Evolutionary conservation across 2,888 invertebrate species (phyloP), one percentile per base, ranked within the genome.

Genomic region (Biston stratarius): DNA sequence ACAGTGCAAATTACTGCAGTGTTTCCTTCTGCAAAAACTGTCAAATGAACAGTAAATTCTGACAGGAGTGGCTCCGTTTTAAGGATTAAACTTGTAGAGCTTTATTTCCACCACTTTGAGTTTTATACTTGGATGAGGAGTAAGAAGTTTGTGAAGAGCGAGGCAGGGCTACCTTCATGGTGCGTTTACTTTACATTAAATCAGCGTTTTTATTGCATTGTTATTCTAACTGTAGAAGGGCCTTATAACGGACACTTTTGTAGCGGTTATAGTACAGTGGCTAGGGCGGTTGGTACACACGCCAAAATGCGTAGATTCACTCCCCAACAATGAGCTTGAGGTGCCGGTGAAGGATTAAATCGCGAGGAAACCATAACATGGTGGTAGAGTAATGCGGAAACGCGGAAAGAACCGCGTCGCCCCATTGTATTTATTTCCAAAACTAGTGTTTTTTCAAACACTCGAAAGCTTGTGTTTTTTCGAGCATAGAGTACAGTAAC

Each of bases 61-160:
- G 47, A 42, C 58, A 12, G 51, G 14, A 67, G 64, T 51, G 61
- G 59, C 51, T 24, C 38, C 53, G 61, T 60, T 67, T 67, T 63
- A 34, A 49, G 68, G 66, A 73, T 73, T 73, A 70, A 71, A 64
- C 64, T 68, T 63, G 51, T 57, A 58, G 70, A 42, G 70, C 67
- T 62, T 66, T 73, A 69, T 71, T 69, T 60, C 56, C 45, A 60
- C 61, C 61, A 60, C 58, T 69, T 70, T 61, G 60, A 57, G 69
- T 69, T 67, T 61, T 64, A 58, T 61, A 40, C 49, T 48, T 40
- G 38, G 14, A 33, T 7, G 63, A 42, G 0, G 63, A 57, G 57
- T 36, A 10, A 45, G 36, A 34, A 47, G 52, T 64, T 59, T 10
- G 58, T 64, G 40, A 33, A 24, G 40, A 47, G 59, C 52, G 59